A percentile compares a stretch with the other conserved stretches of the same genome.
phyloP scores from a whole-genome alignment of 64 coral and sea anemone genomes.

The Stichodactyla helianthus region DNA sequence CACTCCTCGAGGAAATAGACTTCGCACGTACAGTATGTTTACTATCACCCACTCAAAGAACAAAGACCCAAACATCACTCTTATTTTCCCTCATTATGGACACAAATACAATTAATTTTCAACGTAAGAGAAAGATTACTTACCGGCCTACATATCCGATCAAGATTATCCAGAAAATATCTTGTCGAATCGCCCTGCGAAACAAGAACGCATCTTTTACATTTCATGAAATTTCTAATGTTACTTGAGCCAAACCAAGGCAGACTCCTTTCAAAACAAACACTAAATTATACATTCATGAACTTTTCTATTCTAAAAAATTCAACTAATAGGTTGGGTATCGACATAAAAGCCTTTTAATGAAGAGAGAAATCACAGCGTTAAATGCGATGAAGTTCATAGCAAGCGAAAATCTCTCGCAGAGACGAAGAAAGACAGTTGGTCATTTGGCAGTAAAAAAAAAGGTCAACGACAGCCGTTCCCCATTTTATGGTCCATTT shows the following conservation, averaged over 20 bases:
- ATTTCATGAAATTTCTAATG: not conserved
- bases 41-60: conserved; percentile 19
- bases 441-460: not conserved
- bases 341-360: not conserved
- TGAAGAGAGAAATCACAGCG: conserved; percentile 1
- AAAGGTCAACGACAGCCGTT: not conserved
- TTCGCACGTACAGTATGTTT: not conserved
- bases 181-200: conserved; percentile 94
- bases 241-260: not conserved
- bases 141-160: conserved; percentile 89
- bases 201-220: conserved; percentile 20
- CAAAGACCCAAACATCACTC: conserved; percentile 7
- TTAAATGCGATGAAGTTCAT: not conserved
- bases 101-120: conserved; percentile 27
- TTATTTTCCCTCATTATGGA: conserved; percentile 21
- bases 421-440: not conserved
- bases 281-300: conserved; percentile 30
- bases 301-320: conserved; percentile 18
- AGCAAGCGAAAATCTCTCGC: not conserved
- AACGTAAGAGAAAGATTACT: conserved; percentile 39
- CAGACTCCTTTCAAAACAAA: conserved; percentile 28
- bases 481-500: conserved; percentile 1
- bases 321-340: conserved; percentile 19
- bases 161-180: conserved; percentile 97
- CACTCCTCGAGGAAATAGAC: not conserved